These are phyloP conservation scores for Loripinus fragilis DNA, from an alignment of 2,888 invertebrate species.

Conservation along the genomic window DNA sequence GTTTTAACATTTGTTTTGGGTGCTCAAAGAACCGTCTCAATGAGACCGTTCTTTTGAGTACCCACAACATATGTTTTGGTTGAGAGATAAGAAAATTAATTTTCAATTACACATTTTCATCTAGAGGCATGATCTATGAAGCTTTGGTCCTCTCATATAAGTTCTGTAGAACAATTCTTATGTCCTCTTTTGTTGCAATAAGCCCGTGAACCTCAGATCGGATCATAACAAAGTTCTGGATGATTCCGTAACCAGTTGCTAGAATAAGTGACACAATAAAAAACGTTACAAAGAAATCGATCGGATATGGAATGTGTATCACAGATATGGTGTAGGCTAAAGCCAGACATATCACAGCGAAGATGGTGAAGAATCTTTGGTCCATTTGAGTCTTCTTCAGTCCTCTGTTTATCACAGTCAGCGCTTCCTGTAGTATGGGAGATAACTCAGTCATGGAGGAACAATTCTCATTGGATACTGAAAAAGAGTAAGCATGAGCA, in stretches of 20 bases:
- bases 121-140: too few species aligned
- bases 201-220: conserved; percentile 72
- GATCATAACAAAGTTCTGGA: conserved; percentile 70
- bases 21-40: too few species aligned
- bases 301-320: conserved; percentile 57
- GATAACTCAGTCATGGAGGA: conserved; percentile 12
- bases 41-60: too few species aligned
- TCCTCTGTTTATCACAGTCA: conserved; percentile 64
- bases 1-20: too few species aligned
- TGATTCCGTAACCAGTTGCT: conserved; percentile 66
- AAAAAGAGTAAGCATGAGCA: too few species aligned
- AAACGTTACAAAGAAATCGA: conserved; percentile 58
- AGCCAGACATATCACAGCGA: conserved; percentile 56
- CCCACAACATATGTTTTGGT: too few species aligned
- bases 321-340: conserved; percentile 58
- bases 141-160: conserved; percentile 1
- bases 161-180: conserved; percentile 55
- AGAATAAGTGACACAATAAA: conserved; percentile 62
- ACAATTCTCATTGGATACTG: not conserved
- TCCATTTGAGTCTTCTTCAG: conserved; percentile 58
- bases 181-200: conserved; percentile 65
- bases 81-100: too few species aligned
- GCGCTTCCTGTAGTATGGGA: conserved; percentile 57
- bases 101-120: too few species aligned
- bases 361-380: conserved; percentile 60